Evolutionary conservation across 2,888 invertebrate species (phyloP), one percentile per base, ranked within the genome.

Genomic region (Pyralis farinalis): DNA sequence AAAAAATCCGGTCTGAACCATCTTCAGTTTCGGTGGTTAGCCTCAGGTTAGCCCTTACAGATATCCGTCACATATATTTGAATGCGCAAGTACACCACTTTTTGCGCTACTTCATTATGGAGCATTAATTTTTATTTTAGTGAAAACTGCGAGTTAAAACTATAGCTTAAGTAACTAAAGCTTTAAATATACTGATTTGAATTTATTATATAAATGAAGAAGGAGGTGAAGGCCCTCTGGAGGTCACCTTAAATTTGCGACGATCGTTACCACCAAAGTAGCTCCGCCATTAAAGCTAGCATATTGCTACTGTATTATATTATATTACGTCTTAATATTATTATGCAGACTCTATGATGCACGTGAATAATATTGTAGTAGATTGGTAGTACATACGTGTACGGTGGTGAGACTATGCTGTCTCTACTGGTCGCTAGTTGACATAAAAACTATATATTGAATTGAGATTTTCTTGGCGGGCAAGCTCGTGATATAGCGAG

Each of bases 401-500:
- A 25, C 25, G 25, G 25, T 25, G 25, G 1, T 25, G 25, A 25
- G 25, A 25, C 25, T 25, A 25, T 25, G 31, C 37, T 36, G 28
- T 30, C 8, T 25, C 34, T 43, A 30, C 33, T 31, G 30, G 1
- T 10, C 10, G 20, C 37, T 20, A 30, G 12, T 20, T 21, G 21
- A 5, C 11, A 31, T 3, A 3, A 16, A 34, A 20, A 39, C 34
- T 43, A 20, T 27, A 20, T 16, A 31, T 40, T 37, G 31, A 22
- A 25, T 34, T 27, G 16, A 40, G 21, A 32, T 42, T 28, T 29
- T 28, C 35, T 41, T 36, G 50, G 55, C 63, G 58, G 60, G 63
- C 65, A 82, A 82, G 82, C 82, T 74, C 70, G 72, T 82, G 82
- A 71, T 58, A 49, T 67, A 71, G 74, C 81, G 58, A 72, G 80